These are phyloP conservation scores for Rostratula benghalensis DNA, from an alignment of 2,113 vertebrate genomes.

Conservation along the genomic window DNA sequence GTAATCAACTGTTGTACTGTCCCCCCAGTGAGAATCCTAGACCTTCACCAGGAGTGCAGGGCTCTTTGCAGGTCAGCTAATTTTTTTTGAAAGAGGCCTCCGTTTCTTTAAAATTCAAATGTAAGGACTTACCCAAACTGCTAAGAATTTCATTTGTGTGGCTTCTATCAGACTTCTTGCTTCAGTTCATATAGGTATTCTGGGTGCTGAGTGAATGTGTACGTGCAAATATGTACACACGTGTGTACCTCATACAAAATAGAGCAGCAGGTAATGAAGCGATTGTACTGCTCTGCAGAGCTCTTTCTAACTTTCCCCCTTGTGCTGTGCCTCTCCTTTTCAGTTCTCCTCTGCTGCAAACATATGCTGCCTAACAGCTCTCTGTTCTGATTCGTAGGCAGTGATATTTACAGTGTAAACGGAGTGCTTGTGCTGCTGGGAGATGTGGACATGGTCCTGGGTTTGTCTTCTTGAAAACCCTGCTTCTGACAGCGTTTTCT, in stretches of 20 bases:
- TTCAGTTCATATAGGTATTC: not conserved
- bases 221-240: not conserved
- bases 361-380: not conserved
- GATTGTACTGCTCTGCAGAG: not conserved
- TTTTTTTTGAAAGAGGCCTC: not conserved
- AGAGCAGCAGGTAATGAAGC: not conserved
- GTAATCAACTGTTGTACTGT: not conserved
- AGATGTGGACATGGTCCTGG: not conserved
- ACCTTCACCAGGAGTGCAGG: not conserved
- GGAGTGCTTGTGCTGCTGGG: not conserved
- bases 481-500: not conserved
- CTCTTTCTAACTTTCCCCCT: not conserved
- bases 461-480: not conserved
- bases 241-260: fast-evolving
- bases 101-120: not conserved
- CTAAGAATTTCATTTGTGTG: not conserved
- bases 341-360: not conserved
- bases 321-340: not conserved
- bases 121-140: not conserved
- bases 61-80: not conserved
- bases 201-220: not conserved
- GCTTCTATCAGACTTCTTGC: not conserved
- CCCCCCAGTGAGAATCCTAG: not conserved
- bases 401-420: not conserved
- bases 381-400: not conserved